Evolutionary conservation across 2,888 invertebrate genomes (phyloP), one percentile per base, ranked within the genome.

Genomic region (Plemyria rubiginata): DNA sequence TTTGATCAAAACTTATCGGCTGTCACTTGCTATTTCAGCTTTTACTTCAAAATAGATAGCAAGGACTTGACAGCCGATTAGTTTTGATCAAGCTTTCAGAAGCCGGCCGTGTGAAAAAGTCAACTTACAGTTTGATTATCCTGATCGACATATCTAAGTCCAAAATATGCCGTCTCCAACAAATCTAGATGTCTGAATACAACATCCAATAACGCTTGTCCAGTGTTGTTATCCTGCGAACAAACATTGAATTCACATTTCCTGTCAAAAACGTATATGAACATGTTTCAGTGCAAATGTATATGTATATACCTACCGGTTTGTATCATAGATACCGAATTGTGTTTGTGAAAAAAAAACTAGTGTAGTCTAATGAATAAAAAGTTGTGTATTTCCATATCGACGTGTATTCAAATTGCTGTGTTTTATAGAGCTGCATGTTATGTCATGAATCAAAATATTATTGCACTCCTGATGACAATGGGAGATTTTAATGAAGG

Each of bases 111-210:
- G n/a, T n/a, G n/a, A n/a, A n/a, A 38, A 38, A 5, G n/a, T 12
- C 60, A 57, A 85, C 95, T 95, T 94, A 98, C 98, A 93, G 98
- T 97, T 94, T 99, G 99, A 85, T 97, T 98, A 77, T 97, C 97
- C 78, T 96, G 95, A 87, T 99, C 98, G 66, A 99, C 94, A 86
- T 96, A 99, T 70, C 99, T 95, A 53, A 99, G 94, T 55, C 99
- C 99, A 87, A 99, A 99, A 91, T 99, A 99, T 69, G 98, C 97
- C 55, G 98, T 98, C 92, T 99, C 99, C 84, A 98, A 93, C 62
- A 99, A 95, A 92, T 99, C 98, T 76, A 99, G 94, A 86, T 98
- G 97, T 75, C 96, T 95, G 89, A 97, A 98, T 54, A 98, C 98
- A 73, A 97, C 96, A 86, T 99, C 98, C 82, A 99, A 90, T 72